Conservation (phyloP, 2,888 invertebrate species). For the Panzeria rudis region DNA sequence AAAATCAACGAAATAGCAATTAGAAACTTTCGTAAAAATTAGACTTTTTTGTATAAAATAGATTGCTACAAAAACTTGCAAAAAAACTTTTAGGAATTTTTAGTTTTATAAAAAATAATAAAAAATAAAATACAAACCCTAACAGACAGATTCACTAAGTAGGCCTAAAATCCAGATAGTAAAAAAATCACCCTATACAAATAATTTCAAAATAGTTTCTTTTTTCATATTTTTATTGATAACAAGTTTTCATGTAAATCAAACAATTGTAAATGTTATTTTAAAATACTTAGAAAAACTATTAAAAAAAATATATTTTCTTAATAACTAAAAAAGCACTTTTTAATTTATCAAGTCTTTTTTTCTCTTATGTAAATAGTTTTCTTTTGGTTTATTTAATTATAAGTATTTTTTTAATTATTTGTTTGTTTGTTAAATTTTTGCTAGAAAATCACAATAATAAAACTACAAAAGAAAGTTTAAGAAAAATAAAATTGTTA, state of each 20-base stretch:
- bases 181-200: too few species aligned
- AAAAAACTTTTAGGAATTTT: not conserved
- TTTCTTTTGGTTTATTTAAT: constrained; percentile 4
- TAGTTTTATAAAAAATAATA: not conserved
- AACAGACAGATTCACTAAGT: not conserved
- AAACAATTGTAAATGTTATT: not conserved
- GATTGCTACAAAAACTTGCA: not conserved
- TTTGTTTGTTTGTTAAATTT: not conserved
- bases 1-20: constrained; percentile 25
- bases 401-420: not conserved
- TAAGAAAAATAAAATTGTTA: constrained; percentile 30
- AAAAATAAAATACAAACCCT: not conserved
- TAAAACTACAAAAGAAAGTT: not conserved
- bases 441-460: constrained; percentile 20
- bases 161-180: too few species aligned
- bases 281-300: not conserved
- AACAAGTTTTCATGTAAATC: not conserved
- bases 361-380: constrained; percentile 2
- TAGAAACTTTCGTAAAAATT: constrained; percentile 8
- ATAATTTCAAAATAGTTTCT: not conserved
- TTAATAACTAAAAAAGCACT: not conserved
- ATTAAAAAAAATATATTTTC: not conserved
- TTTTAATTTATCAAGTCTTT: not conserved
- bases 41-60: constrained; percentile 28
- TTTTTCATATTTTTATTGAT: not conserved